Percentiles rank a stretch among this genome's conserved stretches.
Conservation (phyloP, 2,113 vertebrate genomes). For the Engystomops pustulosus region DNA sequence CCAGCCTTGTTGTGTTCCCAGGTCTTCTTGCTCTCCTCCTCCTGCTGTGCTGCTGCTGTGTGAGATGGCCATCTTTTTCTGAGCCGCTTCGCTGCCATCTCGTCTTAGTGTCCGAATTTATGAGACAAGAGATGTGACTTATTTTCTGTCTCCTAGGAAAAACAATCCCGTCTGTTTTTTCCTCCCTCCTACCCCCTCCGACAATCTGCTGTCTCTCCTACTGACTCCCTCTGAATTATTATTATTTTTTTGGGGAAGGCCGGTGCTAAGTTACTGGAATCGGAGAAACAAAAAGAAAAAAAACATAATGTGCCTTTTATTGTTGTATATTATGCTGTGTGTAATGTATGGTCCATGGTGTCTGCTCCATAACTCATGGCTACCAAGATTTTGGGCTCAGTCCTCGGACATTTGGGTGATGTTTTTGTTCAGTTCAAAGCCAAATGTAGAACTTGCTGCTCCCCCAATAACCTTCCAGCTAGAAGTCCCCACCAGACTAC, state of each 20-base stretch:
- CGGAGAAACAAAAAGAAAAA: neutral
- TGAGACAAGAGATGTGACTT: conserved; percentile 80
- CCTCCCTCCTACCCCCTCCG: neutral
- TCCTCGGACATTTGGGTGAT: neutral
- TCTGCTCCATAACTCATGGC: neutral
- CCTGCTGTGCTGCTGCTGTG: conserved; percentile 81
- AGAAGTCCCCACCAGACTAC: no score
- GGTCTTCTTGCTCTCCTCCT: conserved; percentile 88
- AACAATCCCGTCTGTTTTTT: conserved; percentile 77
- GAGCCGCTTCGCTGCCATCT: conserved; percentile 95
- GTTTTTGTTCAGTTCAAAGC: neutral
- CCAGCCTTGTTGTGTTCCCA: conserved; percentile 90
- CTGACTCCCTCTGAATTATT: neutral
- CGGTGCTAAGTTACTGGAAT: conserved; percentile 2
- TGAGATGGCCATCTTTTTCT: conserved; percentile 82
- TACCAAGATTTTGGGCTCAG: neutral
- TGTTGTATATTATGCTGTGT: no score
- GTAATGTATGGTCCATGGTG: no score
- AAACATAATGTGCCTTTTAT: conserved; percentile 9
- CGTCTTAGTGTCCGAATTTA: conserved; percentile 83
- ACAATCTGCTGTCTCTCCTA: conserved; percentile 34
- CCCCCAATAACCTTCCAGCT: no score
- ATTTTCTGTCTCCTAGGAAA: conserved; percentile 73
- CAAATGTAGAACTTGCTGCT: neutral
- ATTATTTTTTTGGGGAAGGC: conserved; percentile 1